Percentiles rank a stretch among this genome's conserved stretches.
Evolutionary conservation across 2,888 invertebrate genomes (phyloP).

Genomic region (Lepidonotus clava): DNA sequence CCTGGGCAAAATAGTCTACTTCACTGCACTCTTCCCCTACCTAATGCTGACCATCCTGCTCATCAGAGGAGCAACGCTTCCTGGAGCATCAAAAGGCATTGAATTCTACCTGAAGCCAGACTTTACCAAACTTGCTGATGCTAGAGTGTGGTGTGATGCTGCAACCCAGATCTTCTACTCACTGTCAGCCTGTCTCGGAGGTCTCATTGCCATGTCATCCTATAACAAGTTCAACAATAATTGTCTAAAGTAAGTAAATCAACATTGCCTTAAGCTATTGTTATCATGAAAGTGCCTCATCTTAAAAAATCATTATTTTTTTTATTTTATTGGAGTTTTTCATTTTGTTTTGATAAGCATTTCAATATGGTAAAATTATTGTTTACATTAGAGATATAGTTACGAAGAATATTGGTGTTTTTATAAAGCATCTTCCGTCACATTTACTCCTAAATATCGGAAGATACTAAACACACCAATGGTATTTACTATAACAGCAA

Average conservation of each 20-base stretch:
- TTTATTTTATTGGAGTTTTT: no score
- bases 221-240: conserved; percentile 71
- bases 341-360: no score
- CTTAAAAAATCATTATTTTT: no score
- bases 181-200: conserved; percentile 68
- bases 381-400: no score
- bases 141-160: conserved; percentile 76
- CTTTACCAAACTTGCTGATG: conserved; percentile 87
- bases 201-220: conserved; percentile 70
- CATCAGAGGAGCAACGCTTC: conserved; percentile 88
- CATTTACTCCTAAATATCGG: no score
- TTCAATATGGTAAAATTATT: no score
- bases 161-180: conserved; percentile 68
- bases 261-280: no score
- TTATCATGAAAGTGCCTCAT: no score
- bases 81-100: conserved; percentile 89
- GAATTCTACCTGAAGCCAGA: conserved; percentile 90
- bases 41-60: conserved; percentile 83
- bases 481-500: no score
- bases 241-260: conserved; percentile 56
- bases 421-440: no score
- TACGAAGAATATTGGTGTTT: no score
- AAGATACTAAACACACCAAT: no score
- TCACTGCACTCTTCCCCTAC: conserved; percentile 48
- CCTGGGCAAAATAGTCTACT: conserved; percentile 73